phyloP scores from a whole-genome alignment of 2,113 vertebrate species.

The Vimba vimba region DNA sequence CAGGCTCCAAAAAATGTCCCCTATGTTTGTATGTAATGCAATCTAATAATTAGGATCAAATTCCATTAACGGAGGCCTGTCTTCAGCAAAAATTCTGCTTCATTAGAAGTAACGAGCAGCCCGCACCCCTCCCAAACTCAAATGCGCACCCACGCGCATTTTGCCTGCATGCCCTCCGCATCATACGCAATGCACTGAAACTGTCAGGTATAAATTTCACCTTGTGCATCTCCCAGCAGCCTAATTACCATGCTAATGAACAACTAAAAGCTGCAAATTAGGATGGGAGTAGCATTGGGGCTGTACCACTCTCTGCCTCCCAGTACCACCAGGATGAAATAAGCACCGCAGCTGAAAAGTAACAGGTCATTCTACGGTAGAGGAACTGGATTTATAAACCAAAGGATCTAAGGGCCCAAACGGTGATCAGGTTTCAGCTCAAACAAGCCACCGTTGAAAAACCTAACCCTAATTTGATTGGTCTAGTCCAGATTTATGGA shows the following conservation, averaged over 20 bases:
- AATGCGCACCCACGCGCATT: slow-evolving; percentile 22
- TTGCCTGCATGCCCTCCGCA: slow-evolving; percentile 56
- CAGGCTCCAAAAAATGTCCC: slow-evolving; percentile 59
- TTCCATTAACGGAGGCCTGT: slow-evolving; percentile 73
- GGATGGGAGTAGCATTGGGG: slow-evolving; percentile 70
- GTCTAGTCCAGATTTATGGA: not conserved
- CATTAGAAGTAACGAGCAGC: slow-evolving; percentile 75
- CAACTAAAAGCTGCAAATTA: slow-evolving; percentile 74
- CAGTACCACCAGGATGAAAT: slow-evolving; percentile 49
- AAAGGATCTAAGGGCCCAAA: slow-evolving; percentile 45
- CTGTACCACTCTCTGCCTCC: slow-evolving; percentile 52
- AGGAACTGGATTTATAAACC: slow-evolving; percentile 36
- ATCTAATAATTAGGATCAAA: slow-evolving; percentile 76
- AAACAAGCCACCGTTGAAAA: not conserved
- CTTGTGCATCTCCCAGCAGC: slow-evolving; percentile 67
- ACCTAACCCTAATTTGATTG: not conserved
- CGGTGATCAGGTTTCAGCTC: not conserved
- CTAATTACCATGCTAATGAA: slow-evolving; percentile 79
- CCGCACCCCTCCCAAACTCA: slow-evolving; percentile 30
- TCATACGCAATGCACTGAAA: slow-evolving; percentile 60
- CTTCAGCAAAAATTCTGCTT: slow-evolving; percentile 76
- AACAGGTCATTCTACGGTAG: slow-evolving; percentile 37
- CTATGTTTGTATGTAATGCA: slow-evolving; percentile 61
- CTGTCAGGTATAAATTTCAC: slow-evolving; percentile 74
- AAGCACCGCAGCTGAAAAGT: slow-evolving; percentile 36